A percentile compares a stretch with the other conserved stretches of the same genome.
Conservation (phyloP, 2,888 invertebrate species). For the Agrilus biguttatus region DNA sequence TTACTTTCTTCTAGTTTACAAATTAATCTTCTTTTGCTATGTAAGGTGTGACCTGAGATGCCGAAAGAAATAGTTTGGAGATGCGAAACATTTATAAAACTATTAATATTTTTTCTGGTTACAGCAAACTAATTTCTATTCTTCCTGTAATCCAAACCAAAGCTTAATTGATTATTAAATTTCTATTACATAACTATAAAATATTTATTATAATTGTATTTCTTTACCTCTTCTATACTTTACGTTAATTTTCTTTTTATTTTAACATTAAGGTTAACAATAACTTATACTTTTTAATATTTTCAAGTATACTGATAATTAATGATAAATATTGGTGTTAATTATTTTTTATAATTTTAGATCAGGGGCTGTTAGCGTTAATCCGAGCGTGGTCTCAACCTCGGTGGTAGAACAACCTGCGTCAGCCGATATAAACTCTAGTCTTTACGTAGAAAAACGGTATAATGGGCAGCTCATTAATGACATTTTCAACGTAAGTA, state of each 20-base stretch:
- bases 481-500: constrained; percentile 9
- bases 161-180: too few species aligned
- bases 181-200: too few species aligned
- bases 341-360: not conserved
- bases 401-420: constrained; percentile 1
- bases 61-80: too few species aligned
- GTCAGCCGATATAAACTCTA: constrained; percentile 3
- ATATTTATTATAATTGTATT: too few species aligned
- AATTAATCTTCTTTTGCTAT: too few species aligned
- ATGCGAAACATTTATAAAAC: too few species aligned
- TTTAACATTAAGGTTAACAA: not conserved
- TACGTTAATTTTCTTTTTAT: not conserved
- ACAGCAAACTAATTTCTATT: too few species aligned
- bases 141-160: too few species aligned
- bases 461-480: constrained; percentile 4
- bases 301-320: too few species aligned
- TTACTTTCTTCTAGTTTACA: too few species aligned
- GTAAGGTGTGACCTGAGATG: too few species aligned
- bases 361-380: constrained; percentile 2
- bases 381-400: constrained; percentile 1
- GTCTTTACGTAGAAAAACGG: constrained; percentile 5
- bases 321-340: not conserved
- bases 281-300: not conserved
- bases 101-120: too few species aligned
- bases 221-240: not conserved